Conservation (phyloP, 2,888 invertebrate species). For the Megamerina dolium region DNA sequence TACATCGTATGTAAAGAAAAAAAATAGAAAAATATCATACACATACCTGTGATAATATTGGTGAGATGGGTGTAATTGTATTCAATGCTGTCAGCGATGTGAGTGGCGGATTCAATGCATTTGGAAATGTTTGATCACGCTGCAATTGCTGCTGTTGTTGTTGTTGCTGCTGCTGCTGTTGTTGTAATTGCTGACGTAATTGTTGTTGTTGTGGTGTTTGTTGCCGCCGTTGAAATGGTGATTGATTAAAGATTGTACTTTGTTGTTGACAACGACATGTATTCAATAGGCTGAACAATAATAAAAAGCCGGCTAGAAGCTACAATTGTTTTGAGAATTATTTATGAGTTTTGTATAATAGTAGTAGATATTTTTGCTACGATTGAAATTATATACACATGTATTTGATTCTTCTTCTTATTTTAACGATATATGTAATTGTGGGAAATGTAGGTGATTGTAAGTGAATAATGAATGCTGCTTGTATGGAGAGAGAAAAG, state of each 20-base stretch:
- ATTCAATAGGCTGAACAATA: conserved; percentile 21
- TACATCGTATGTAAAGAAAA: too few relatives aligned
- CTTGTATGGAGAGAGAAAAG: too few relatives aligned
- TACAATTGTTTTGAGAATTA: too few relatives aligned
- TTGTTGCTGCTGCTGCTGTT: conserved; percentile 28
- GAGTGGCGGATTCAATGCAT: conserved; percentile 23
- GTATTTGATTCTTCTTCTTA: too few relatives aligned
- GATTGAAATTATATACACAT: too few relatives aligned
- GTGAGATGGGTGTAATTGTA: conserved; percentile 26
- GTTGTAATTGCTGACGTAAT: conserved; percentile 22
- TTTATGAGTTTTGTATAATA: too few relatives aligned
- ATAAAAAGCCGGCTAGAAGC: conserved; percentile 23
- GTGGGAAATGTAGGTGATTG: too few relatives aligned
- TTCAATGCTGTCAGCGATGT: conserved; percentile 15
- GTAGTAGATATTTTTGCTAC: too few relatives aligned
- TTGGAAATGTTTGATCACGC: conserved; percentile 26
- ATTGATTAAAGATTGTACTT: conserved; percentile 32
- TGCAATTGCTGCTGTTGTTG: conserved; percentile 28
- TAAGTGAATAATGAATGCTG: too few relatives aligned
- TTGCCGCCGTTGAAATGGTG: conserved; percentile 36
- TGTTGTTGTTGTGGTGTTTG: conserved; percentile 22
- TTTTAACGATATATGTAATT: too few relatives aligned
- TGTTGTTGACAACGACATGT: conserved; percentile 27
- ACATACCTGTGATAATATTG: conserved; percentile 30
- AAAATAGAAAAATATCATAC: background rate